Percentiles rank a stretch among this genome's conserved stretches.
These are phyloP conservation scores for Vandiemenella viatica DNA, from an alignment of 2,888 invertebrate genomes.

Conservation along the genomic window DNA sequence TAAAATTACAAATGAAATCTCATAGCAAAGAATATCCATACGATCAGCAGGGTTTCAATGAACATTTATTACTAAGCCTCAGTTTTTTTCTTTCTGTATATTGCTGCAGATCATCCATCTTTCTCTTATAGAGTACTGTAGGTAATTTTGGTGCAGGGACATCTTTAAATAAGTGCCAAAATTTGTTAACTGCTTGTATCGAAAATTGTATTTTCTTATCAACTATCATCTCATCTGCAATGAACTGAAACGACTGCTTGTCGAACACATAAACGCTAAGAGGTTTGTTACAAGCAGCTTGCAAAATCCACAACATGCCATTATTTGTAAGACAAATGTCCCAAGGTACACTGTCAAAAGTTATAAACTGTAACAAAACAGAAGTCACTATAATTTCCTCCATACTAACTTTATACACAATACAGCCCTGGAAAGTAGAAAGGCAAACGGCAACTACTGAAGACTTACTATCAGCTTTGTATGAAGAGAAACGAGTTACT, in stretches of 20 bases:
- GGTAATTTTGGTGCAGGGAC: slow-evolving; percentile 24
- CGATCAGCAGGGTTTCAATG: too few relatives aligned
- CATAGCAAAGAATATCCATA: too few relatives aligned
- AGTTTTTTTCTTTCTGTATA: slow-evolving; percentile 58
- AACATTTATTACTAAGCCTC: neutral
- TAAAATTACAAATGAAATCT: too few relatives aligned
- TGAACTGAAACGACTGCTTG: slow-evolving; percentile 17
- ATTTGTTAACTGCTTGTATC: neutral
- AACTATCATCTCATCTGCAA: slow-evolving; percentile 12
- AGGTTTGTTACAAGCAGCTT: neutral
- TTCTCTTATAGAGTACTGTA: slow-evolving; percentile 55
- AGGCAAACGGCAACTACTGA: slow-evolving; percentile 38
- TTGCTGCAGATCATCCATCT: slow-evolving; percentile 65
- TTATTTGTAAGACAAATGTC: slow-evolving; percentile 27
- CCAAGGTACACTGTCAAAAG: slow-evolving; percentile 31
- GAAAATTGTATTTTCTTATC: slow-evolving; percentile 7
- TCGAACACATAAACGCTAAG: neutral
- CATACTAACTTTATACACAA: slow-evolving; percentile 29
- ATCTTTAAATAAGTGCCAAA: slow-evolving; percentile 18
- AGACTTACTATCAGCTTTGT: slow-evolving; percentile 24
- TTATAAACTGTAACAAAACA: slow-evolving; percentile 30
- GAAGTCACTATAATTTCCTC: slow-evolving; percentile 21
- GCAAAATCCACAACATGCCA: slow-evolving; percentile 18
- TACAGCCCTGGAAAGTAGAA: slow-evolving; percentile 33
- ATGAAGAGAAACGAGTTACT: slow-evolving; percentile 29